Evolutionary conservation across 1,140 invertebrate species (phyloP).

Genomic region (Tetraneura akinire): DNA sequence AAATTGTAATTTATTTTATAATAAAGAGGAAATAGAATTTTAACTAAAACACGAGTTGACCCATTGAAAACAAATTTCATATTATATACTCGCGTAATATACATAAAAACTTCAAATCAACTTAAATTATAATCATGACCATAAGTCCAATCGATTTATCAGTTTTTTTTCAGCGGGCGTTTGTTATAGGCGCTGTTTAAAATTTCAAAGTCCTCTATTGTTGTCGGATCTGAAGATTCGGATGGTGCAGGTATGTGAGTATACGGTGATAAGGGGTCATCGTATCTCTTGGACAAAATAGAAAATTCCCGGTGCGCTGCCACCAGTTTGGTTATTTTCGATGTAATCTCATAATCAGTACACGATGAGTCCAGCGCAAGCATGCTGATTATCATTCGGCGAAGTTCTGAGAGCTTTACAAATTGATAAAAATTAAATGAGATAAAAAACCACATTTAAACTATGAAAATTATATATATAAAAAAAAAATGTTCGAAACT

Average conservation of each 20-base stretch:
- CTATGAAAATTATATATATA: too few relatives aligned
- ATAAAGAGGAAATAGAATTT: too few relatives aligned
- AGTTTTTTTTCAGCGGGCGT: slow-evolving; percentile 53
- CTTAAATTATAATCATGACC: too few relatives aligned
- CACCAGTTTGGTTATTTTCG: slow-evolving; percentile 73
- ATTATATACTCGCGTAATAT: neutral
- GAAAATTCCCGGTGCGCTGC: slow-evolving; percentile 78
- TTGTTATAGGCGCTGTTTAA: slow-evolving; percentile 57
- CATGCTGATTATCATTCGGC: slow-evolving; percentile 68
- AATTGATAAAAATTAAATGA: slow-evolving; percentile 7
- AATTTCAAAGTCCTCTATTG: slow-evolving; percentile 57
- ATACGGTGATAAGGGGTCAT: slow-evolving; percentile 53
- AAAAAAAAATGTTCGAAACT: slow-evolving; percentile 20
- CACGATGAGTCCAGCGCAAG: slow-evolving; percentile 69
- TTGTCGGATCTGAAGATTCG: slow-evolving; percentile 51
- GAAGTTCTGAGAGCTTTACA: slow-evolving; percentile 68
- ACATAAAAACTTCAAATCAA: neutral
- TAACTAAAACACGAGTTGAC: too few relatives aligned
- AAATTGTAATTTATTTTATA: too few relatives aligned
- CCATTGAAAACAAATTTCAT: too few relatives aligned
- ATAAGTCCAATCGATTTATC: too few relatives aligned
- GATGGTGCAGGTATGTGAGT: slow-evolving; percentile 46
- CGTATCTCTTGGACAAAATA: slow-evolving; percentile 68
- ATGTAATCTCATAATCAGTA: slow-evolving; percentile 76
- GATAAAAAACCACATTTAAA: neutral